Percentiles rank a stretch among this genome's conserved stretches.
Evolutionary conservation across 2,888 invertebrate species (phyloP).

Genomic region (Agonopterix arenella): DNA sequence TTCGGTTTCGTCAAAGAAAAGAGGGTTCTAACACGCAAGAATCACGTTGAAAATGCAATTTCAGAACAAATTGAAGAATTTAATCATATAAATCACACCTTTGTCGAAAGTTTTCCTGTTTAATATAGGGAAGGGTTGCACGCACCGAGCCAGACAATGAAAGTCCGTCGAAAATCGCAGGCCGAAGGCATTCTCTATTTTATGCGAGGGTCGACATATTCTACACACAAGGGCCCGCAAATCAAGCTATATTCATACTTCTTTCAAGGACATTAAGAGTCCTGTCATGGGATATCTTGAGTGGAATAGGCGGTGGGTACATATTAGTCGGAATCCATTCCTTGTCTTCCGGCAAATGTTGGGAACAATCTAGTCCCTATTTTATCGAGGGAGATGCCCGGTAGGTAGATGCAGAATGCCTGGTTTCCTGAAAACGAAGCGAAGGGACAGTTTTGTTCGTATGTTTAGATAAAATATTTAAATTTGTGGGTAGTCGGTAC

Average conservation of each 20-base stretch:
- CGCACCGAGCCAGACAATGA: constrained; percentile 62
- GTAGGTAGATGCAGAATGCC: constrained; percentile 14
- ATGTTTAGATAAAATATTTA: too few species aligned
- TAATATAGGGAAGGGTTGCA: constrained; percentile 55
- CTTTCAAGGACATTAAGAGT: too few species aligned
- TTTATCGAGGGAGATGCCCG: constrained; percentile 48
- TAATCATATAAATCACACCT: constrained; percentile 36
- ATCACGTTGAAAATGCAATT: neutral
- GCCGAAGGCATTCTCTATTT: constrained; percentile 63
- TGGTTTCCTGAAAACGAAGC: too few species aligned
- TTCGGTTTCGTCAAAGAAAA: too few species aligned
- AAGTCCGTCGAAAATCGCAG: constrained; percentile 53
- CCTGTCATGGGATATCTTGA: too few species aligned
- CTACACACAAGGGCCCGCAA: neutral
- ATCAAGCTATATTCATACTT: too few species aligned
- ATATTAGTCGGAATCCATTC: constrained; percentile 67
- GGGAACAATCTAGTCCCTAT: constrained; percentile 58
- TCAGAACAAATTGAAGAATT: constrained; percentile 5
- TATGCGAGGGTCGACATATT: constrained; percentile 46
- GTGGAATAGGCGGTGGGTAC: constrained; percentile 35
- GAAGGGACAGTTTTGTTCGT: too few species aligned
- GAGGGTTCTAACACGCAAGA: neutral
- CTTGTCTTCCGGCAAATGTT: constrained; percentile 57
- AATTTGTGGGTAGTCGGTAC: too few species aligned
- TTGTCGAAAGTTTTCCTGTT: constrained; percentile 46